Evolutionary conservation across 1,140 invertebrate species (phyloP).

Genomic region (Stenopsyche tienmushanensis): DNA sequence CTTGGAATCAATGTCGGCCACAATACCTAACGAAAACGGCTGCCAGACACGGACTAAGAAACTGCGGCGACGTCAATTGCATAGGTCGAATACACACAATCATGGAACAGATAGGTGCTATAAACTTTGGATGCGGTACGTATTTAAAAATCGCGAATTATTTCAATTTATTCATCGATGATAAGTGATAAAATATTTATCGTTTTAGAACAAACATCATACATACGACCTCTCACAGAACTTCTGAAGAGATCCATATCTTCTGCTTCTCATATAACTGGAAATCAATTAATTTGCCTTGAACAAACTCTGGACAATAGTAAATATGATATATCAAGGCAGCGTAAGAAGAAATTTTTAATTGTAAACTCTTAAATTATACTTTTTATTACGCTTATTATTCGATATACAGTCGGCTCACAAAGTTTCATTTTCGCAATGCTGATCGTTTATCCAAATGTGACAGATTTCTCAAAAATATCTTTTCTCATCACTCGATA

Average conservation of each 20-base stretch:
- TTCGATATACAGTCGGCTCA: no score
- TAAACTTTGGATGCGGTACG: conserved; percentile 66
- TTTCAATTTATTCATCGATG: conserved; percentile 2
- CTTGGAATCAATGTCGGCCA: conserved; percentile 59
- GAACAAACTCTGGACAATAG: not conserved
- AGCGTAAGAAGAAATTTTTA: conserved; percentile 39
- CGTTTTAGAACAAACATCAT: conserved; percentile 47
- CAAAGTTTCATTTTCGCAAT: no score
- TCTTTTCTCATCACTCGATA: no score
- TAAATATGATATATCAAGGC: conserved; percentile 43
- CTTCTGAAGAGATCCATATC: conserved; percentile 39
- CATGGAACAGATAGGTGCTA: conserved; percentile 64
- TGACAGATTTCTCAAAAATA: no score
- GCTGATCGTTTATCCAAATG: no score
- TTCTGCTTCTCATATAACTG: conserved; percentile 7
- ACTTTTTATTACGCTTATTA: conserved; percentile 6
- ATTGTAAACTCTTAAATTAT: conserved; percentile 22
- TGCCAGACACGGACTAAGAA: conserved; percentile 59
- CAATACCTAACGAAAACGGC: conserved; percentile 63
- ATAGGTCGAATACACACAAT: conserved; percentile 64
- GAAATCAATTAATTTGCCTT: conserved; percentile 1
- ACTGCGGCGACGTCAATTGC: conserved; percentile 66
- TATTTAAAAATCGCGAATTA: conserved; percentile 4
- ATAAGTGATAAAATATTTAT: not conserved
- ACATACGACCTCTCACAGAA: conserved; percentile 46